Evolutionary conservation across 1,140 invertebrate species (phyloP), one percentile per base, ranked within the genome.

Genomic region (Trypoxylus dichotomus): DNA sequence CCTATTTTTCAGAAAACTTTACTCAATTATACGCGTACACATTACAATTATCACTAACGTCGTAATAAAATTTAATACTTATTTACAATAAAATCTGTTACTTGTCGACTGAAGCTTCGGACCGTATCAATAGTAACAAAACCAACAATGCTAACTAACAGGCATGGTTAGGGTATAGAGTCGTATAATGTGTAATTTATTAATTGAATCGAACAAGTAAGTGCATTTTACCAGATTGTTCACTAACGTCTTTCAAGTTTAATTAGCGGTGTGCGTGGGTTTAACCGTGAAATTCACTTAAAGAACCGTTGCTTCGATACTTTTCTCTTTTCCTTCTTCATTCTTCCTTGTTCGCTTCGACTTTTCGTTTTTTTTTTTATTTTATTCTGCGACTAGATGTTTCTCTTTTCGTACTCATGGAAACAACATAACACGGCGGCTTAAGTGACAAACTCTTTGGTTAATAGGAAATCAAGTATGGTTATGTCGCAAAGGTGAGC

Each of bases 281-380:
- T 75, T 75, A 47, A 75, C 74, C 74, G 74, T 75, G 74, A 75
- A 75, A 75, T 47, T 75, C 74, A 75, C 74, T 75, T 75, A 75
- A 75, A 75, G 74, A 54, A 75, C 74, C 74, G 43, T 75, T 74
- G 72, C 29, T 15, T 54, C 24, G 37, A 13, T 74, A 21, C 72
- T 74, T 68, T 13, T 37, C 72, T 37, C 41, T 74, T 41, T 74
- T 74, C 72, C 29, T 37, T 74, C 37, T 37, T 10, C 21, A 68
- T 29, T 68, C 60, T 68, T 68, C 60, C 60, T 68, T 24, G 24
- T 24, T 68, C 60, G 27, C 10, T 27, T 24, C 60, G 60, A 24
- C 11, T 68, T 68, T 68, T 68, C 27, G 13, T 24, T 25, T 24
- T 68, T 68, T 37, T 24, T 25, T 24, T 68, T 68, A n/a, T 68